Evolutionary conservation across 2,888 invertebrate genomes (phyloP), one percentile per base, ranked within the genome.

Genomic region (Hydropsyche betteni): DNA sequence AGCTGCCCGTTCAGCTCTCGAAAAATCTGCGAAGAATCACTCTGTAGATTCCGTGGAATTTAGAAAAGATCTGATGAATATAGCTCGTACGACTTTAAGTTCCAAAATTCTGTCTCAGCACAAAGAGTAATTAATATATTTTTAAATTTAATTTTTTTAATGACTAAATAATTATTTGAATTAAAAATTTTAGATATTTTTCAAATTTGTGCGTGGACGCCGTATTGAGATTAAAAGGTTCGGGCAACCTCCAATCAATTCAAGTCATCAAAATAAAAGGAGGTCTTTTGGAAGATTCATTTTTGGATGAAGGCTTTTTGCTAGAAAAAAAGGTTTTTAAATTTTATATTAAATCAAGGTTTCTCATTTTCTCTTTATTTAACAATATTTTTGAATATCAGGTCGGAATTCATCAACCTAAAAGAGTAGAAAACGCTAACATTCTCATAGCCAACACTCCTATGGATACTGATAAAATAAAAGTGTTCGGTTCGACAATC

Each of bases 381-480:
- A 12, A 38, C 38, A 12, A 68, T 34, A 33, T 68, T 68, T 12
- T 5, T 68, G 5, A n/a, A 36, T 24, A 80, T n/a, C 70, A 88
- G 88, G 90, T 97, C 36, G 99, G 99, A 79, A 93, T 99, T 36
- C 96, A 98, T 87, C 99, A 99, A 85, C 99, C 99, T 0, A 96
- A 98, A 83, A 90, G 92, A 80, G 88, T 99, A 80, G 96, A 97
- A 83, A 98, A 99, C 83, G 98, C 98, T 1, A 94, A 92, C 83
- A 98, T 99, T 82, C 90, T 99, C 34, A 96, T 99, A 81, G 99
- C 99, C 10, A 99, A 99, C 84, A 99, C 99, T 8, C 97, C 99
- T 0, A 99, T 99, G 99, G 99, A 99, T 87, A 97, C 98, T 0
- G 99, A 99, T 83, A 99, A 99, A 87, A 98, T 99, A 80, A 99